Conservation (phyloP, 2,797 vertebrate species). For the Parauchenoglanis ngamensis region DNA sequence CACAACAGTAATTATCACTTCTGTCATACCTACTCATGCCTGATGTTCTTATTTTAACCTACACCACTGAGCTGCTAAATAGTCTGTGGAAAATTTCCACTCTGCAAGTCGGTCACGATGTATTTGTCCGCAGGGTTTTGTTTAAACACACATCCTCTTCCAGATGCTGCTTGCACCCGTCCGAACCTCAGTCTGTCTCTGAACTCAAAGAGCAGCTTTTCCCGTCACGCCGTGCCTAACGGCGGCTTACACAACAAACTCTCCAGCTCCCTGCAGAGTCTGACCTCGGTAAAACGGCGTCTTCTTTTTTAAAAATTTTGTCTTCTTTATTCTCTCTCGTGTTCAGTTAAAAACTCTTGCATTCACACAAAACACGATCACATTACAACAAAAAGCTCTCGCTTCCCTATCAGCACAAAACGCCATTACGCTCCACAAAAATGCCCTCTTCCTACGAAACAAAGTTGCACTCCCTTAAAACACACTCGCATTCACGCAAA, state of each 20-base stretch:
- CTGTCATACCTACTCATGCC: not conserved
- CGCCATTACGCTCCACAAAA: not conserved
- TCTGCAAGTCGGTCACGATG: not conserved
- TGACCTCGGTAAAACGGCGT: slow-evolving; percentile 82
- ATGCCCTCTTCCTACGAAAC: not conserved
- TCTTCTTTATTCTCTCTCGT: not conserved
- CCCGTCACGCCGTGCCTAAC: slow-evolving; percentile 72
- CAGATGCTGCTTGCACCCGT: slow-evolving; percentile 82
- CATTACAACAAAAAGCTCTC: not conserved
- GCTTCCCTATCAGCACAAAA: too few relatives aligned
- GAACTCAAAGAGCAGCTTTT: slow-evolving; percentile 79
- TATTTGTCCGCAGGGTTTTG: not conserved
- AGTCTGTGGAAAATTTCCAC: not conserved
- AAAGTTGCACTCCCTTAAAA: not conserved
- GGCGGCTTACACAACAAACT: slow-evolving; percentile 83
- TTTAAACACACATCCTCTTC: slow-evolving; percentile 20
- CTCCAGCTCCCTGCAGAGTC: slow-evolving; percentile 86
- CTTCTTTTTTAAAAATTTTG: too few relatives aligned
- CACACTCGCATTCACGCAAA: not conserved
- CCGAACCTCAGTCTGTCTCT: slow-evolving; percentile 85
- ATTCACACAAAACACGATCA: not conserved
- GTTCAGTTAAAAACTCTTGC: not conserved
- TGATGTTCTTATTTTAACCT: not conserved
- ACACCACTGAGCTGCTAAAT: not conserved
- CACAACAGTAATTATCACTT: not conserved